A percentile compares a stretch with the other conserved stretches of the same genome.
Evolutionary conservation across 2,113 vertebrate species (phyloP).

Genomic region (Pardalotus punctatus): DNA sequence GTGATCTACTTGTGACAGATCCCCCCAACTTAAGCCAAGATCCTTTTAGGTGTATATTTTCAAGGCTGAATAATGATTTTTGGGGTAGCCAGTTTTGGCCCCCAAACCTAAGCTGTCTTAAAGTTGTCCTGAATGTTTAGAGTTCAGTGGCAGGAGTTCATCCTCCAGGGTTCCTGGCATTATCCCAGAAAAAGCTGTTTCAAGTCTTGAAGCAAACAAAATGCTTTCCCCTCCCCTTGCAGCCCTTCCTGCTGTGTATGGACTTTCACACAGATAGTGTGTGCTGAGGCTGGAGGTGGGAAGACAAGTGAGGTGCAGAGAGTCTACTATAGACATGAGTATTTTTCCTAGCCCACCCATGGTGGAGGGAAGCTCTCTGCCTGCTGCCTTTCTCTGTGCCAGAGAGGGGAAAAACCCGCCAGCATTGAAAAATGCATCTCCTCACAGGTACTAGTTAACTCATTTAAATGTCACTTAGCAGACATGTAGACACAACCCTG

Average conservation of each 20-base stretch:
- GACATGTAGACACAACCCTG: background rate
- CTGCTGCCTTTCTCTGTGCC: background rate
- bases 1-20: background rate
- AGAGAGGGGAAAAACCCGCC: background rate
- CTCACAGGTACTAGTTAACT: background rate
- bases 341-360: background rate
- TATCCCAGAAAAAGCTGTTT: background rate
- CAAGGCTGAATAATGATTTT: background rate
- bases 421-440: background rate
- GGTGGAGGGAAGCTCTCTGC: background rate
- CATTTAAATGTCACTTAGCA: conserved; percentile 12
- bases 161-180: background rate
- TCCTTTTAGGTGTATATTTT: background rate
- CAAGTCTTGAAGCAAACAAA: background rate
- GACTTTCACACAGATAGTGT: background rate
- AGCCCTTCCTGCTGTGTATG: background rate
- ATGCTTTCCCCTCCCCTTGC: background rate
- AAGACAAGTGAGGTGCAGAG: background rate
- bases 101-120: background rate
- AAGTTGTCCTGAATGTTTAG: background rate
- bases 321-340: accelerated
- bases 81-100: background rate
- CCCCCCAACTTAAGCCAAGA: background rate
- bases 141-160: background rate
- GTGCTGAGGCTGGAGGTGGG: background rate